Evolutionary conservation across 2,113 vertebrate species (phyloP).

Genomic region (Hippocampus zosterae): DNA sequence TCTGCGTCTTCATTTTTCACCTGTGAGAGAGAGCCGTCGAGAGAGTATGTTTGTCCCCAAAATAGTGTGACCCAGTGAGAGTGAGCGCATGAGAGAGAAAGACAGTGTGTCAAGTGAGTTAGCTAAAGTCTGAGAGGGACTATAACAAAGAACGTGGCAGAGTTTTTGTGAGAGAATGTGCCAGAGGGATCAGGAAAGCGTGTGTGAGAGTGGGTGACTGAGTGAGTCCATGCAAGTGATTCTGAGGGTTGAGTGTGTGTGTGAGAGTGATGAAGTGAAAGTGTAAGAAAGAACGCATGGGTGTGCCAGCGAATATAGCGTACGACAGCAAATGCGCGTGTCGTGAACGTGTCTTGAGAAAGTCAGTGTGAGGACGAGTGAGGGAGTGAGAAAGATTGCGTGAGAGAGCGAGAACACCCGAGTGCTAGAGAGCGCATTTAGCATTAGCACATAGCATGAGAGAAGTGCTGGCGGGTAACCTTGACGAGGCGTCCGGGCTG

Average conservation of each 20-base stretch:
- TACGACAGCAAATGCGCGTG: too few relatives aligned
- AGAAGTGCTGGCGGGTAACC: conserved; percentile 59
- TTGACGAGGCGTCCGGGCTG: conserved; percentile 93
- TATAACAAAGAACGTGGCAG: too few relatives aligned
- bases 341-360: too few relatives aligned
- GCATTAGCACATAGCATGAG: background rate
- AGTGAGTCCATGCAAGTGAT: background rate
- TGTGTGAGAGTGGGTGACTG: background rate
- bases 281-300: too few relatives aligned
- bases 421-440: too few relatives aligned
- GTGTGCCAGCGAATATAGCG: too few relatives aligned
- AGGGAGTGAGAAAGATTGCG: background rate
- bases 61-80: background rate
- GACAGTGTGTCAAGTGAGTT: too few relatives aligned
- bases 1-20: conserved; percentile 89
- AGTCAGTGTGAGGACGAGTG: too few relatives aligned
- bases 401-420: background rate
- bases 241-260: too few relatives aligned
- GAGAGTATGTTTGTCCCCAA: background rate
- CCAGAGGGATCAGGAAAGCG: background rate
- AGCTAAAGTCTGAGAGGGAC: too few relatives aligned
- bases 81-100: background rate
- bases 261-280: too few relatives aligned
- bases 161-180: too few relatives aligned
- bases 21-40: conserved; percentile 52